Percentiles rank a stretch among this genome's conserved stretches.
Conservation (phyloP, 2,113 vertebrate genomes). For the Candoia aspera region DNA sequence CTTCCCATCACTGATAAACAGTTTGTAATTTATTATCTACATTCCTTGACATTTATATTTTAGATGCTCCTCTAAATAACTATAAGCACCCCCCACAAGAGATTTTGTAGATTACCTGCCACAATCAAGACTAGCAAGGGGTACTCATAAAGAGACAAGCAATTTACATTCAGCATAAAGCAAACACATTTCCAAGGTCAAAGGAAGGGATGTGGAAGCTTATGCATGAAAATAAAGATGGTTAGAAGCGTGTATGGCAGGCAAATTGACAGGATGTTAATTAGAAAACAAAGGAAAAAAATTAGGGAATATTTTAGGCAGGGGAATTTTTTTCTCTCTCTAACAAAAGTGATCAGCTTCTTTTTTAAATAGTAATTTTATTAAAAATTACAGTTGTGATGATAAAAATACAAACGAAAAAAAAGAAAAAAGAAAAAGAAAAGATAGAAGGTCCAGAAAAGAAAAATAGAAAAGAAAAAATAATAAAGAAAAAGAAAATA, state of each 20-base stretch:
- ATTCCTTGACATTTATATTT: conserved; percentile 22
- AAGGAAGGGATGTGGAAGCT: conserved; percentile 36
- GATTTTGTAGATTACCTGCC: conserved; percentile 40
- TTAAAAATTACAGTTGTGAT: not conserved
- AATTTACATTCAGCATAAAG: conserved; percentile 55
- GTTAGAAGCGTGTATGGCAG: conserved; percentile 35
- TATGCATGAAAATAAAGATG: conserved; percentile 38
- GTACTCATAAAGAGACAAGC: conserved; percentile 40
- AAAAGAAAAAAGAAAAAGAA: not conserved
- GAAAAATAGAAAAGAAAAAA: not conserved
- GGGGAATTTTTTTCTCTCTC: not conserved
- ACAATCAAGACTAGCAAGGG: conserved; percentile 49
- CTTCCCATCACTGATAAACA: conserved; percentile 6
- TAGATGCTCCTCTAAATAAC: conserved; percentile 28
- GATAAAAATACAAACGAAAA: not conserved
- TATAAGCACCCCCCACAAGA: conserved; percentile 41
- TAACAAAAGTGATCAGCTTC: conserved; percentile 17
- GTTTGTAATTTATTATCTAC: conserved; percentile 29
- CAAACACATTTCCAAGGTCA: conserved; percentile 52
- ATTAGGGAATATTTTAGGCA: conserved; percentile 41
- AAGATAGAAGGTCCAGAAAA: not conserved
- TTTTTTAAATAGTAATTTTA: not conserved
- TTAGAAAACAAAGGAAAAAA: conserved; percentile 40
- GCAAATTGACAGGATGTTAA: conserved; percentile 34
- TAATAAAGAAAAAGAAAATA: not conserved